These are phyloP conservation scores for Styela plicata DNA, from an alignment of 23 tunicate species.

Conservation along the genomic window DNA sequence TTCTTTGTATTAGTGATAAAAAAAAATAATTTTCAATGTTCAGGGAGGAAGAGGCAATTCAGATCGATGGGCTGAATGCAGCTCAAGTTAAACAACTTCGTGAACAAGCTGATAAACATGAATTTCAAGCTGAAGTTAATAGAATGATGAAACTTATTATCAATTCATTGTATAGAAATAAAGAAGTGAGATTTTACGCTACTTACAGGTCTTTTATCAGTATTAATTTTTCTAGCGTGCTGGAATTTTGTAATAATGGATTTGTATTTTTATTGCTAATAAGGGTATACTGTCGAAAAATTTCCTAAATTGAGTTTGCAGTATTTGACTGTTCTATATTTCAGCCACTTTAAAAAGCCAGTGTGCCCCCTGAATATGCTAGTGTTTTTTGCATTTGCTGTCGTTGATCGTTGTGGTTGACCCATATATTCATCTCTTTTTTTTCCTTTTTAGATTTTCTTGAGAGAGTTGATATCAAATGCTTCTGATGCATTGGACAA, in stretches of 20 bases:
- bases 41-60: constrained; percentile 95
- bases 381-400: too few relatives aligned
- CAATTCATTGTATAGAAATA: constrained; percentile 92
- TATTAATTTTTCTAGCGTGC: too few relatives aligned
- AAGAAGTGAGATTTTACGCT: constrained; percentile 76
- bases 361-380: too few relatives aligned
- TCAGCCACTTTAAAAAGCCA: too few relatives aligned
- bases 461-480: constrained; percentile 96
- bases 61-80: constrained; percentile 93
- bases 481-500: constrained; percentile 99
- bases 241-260: too few relatives aligned
- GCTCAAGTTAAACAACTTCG: constrained; percentile 83
- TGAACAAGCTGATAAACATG: constrained; percentile 92
- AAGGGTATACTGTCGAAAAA: too few relatives aligned
- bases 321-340: too few relatives aligned
- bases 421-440: not conserved
- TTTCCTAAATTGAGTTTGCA: too few relatives aligned
- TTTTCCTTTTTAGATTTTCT: constrained; percentile 71
- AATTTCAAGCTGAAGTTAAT: constrained; percentile 97
- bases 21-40: not conserved
- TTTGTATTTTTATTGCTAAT: too few relatives aligned
- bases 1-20: too few relatives aligned
- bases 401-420: too few relatives aligned
- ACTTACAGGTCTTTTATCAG: too few relatives aligned
- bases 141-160: constrained; percentile 99